Evolutionary conservation across 2,888 invertebrate species (phyloP), one percentile per base, ranked within the genome.

Genomic region (Scaptomyza caliginosa): DNA sequence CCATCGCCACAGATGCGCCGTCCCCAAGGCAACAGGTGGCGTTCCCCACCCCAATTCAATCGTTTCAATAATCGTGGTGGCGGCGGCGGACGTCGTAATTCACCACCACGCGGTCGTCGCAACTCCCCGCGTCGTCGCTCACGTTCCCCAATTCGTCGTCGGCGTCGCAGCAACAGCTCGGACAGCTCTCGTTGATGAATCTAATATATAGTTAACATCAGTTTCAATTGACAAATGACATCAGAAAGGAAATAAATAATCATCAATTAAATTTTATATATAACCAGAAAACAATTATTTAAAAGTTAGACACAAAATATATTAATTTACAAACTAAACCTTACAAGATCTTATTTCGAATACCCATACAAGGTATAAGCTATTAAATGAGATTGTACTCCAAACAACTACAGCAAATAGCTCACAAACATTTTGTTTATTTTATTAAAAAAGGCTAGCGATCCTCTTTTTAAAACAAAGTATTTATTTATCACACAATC

Each of bases 111-210:
- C 3, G 77, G 86, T 11, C 73, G 89, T 7, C 85, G 90, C 8
- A 45, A 45, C 19, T 88, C 91, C 2, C 91, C 91, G 2, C 85
- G 91, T 23, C 89, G 91, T 32, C 90, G 91, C 13, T 91, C 91
- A 0, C 90, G 91, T 16, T 91, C 91, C 0, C 92, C 92, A 5
- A 89, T 91, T 32, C 90, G 91, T 13, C 89, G 91, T 36, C 77
- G 91, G 4, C 87, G 92, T 49, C 90, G 91, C 56, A 91, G 91
- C 69, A 91, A 91, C 60, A 92, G 92, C 56, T 91, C 92, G 2
- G 91, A 90, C 55, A 91, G 91, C 62, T 91, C 91, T 32, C 90
- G 91, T 68, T 80, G 28, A 75, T 21, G 7, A 24, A 55, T 7
- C 13, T 32, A 19, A 21, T 32, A 10, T 21, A 36, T 36, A 56